phyloP scores from a whole-genome alignment of 1,140 invertebrate species.

The Theocolax elegans region DNA sequence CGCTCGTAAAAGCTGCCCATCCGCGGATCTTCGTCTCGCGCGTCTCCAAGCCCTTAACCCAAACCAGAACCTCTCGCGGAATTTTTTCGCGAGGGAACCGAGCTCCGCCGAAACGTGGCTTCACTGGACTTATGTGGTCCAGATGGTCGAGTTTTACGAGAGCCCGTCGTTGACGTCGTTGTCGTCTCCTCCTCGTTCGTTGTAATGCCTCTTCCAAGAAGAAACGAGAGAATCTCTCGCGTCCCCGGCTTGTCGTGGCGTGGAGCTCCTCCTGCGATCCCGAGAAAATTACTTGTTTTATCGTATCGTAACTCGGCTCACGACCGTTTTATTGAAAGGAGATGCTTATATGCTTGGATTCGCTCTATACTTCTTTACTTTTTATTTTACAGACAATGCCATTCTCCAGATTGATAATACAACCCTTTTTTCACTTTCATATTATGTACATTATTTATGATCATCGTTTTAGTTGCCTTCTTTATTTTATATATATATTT shows the following conservation, averaged over 20 bases:
- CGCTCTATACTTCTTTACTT: not conserved
- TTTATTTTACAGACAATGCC: no score
- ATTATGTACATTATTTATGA: no score
- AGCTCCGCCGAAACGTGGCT: no score
- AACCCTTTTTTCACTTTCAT: no score
- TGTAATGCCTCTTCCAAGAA: conserved; percentile 22
- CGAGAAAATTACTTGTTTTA: conserved; percentile 51
- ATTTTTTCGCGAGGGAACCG: no score
- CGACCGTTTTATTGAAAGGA: conserved; percentile 35
- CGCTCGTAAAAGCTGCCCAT: conserved; percentile 55
- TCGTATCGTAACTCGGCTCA: conserved; percentile 53
- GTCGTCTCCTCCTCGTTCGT: not conserved
- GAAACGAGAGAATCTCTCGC: not conserved
- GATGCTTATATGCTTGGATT: conserved; percentile 23
- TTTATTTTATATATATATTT: no score
- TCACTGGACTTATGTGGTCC: conserved; percentile 48
- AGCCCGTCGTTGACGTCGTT: not conserved
- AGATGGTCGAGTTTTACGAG: conserved; percentile 58
- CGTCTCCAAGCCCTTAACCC: no score
- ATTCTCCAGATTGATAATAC: no score
- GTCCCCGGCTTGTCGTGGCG: not conserved
- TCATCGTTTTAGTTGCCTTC: no score
- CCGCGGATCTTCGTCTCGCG: not conserved
- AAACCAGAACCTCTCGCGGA: no score
- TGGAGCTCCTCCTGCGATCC: conserved; percentile 4